phyloP scores from a whole-genome alignment of 2,797 vertebrate genomes.

The Selene dorsalis region DNA sequence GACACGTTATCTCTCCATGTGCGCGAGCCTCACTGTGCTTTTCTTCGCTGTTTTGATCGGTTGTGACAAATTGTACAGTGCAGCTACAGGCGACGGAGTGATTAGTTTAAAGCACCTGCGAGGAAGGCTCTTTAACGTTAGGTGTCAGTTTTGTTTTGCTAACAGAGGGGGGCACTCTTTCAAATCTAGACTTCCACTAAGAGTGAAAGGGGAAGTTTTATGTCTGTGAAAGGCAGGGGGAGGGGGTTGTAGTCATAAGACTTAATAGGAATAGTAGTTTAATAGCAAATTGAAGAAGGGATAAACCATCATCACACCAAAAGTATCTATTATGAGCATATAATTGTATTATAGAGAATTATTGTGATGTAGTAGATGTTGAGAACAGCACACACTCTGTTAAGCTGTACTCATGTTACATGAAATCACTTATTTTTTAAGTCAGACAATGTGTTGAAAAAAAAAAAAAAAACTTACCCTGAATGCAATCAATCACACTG shows the following conservation, averaged over 20 bases:
- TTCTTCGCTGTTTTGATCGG: neutral
- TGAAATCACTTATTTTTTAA: neutral
- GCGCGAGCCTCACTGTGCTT: neutral
- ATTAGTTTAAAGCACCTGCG: constrained; percentile 54
- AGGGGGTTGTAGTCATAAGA: neutral
- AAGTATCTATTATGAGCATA: neutral
- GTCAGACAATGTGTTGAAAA: too few species aligned
- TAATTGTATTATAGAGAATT: neutral
- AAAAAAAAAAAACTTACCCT: too few species aligned
- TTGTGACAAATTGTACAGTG: neutral
- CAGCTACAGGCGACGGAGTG: neutral
- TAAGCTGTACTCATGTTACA: neutral
- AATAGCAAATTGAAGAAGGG: neutral
- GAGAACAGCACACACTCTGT: neutral
- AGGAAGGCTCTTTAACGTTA: constrained; percentile 7
- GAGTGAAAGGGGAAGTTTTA: constrained; percentile 45
- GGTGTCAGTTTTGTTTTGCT: constrained; percentile 75
- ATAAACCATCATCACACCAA: neutral
- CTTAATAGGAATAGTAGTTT: neutral
- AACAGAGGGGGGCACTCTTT: constrained; percentile 74
- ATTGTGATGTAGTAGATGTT: neutral
- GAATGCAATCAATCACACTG: neutral
- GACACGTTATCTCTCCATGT: neutral
- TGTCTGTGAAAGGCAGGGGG: constrained; percentile 1
- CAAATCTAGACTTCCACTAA: constrained; percentile 2